Evolutionary conservation across 2,888 invertebrate genomes (phyloP), one percentile per base, ranked within the genome.

Genomic region (Melieria crassipennis): DNA sequence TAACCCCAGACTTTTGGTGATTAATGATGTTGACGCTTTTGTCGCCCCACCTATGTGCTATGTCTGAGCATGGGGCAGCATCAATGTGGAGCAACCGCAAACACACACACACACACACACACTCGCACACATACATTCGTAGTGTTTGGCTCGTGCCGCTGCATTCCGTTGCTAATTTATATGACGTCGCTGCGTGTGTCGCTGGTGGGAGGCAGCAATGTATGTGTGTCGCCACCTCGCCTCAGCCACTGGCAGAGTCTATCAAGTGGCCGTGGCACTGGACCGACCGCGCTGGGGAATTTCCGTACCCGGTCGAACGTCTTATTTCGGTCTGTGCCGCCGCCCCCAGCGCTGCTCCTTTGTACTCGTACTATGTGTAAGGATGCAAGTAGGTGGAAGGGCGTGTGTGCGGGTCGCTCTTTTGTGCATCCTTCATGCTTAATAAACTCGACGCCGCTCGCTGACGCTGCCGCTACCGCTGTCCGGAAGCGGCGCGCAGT

Each of bases 1-100:
- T 30, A 30, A 30, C 30, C 30, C 30, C 30, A 64, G 13, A 52
- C 45, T 69, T 50, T 42, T n/a, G 65, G 62, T 71, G 75, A 75
- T 74, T 75, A 75, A 75, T 75, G 75, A 75, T 73, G 72, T 70
- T 69, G 68, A 73, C 69, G 57, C 45, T 70, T 61, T n/a, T 61
- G 43, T 61, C 10, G 52, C 52, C 13, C 52, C 13, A 52, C 52
- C 52, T n/a, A 11, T n/a, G 11, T 52, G 11, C 6, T 52, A 13
- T 13, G n/a, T 1, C 13, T 52, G 52, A 52, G 52, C 52, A 16
- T 10, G 42, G 58, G 30, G 30, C 30, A 30, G 30, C 30, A 30
- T 30, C 30, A 30, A 30, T 30, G 30, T 30, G 30, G 30, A 30
- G 30, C 30, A 30, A 30, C 30, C 30, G 30, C 30, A 30, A 30